A percentile compares a stretch with the other conserved stretches of the same genome.
Evolutionary conservation across 2,113 vertebrate species (phyloP).

Genomic region (human (Homo sapiens)): DNA sequence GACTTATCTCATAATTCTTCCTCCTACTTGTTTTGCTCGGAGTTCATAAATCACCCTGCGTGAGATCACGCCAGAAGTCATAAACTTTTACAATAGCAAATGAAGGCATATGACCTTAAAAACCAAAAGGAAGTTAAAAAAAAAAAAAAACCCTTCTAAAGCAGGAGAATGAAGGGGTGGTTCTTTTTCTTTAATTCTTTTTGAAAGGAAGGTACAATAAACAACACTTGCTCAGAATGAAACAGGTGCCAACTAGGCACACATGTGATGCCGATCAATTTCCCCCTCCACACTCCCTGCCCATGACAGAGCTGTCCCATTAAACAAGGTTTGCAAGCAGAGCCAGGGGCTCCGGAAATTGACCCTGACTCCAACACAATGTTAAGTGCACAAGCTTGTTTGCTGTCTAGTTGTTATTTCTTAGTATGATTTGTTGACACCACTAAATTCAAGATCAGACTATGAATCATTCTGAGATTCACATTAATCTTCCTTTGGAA

Average conservation of each 20-base stretch:
- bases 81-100: conserved; percentile 54
- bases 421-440: conserved; percentile 73
- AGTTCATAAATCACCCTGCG: conserved; percentile 63
- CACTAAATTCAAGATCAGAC: conserved; percentile 75
- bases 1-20: conserved; percentile 52
- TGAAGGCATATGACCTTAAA: conserved; percentile 60
- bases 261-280: conserved; percentile 16
- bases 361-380: not conserved
- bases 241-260: conserved; percentile 10
- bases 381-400: conserved; percentile 50
- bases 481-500: conserved; percentile 80
- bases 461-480: conserved; percentile 79
- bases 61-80: conserved; percentile 45
- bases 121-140: conserved; percentile 14
- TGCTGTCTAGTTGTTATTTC: conserved; percentile 65
- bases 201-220: conserved; percentile 41
- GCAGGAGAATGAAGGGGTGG: not conserved
- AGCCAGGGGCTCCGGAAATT: conserved; percentile 31
- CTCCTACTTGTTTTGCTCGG: conserved; percentile 45
- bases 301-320: not conserved
- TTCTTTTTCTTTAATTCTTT: not conserved
- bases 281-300: not conserved
- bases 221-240: conserved; percentile 30
- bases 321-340: not conserved
- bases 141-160: not conserved